Percentiles rank a stretch among this genome's conserved stretches.
Conservation (phyloP, 2,113 vertebrate genomes). For the Salvelinus fontinalis region DNA sequence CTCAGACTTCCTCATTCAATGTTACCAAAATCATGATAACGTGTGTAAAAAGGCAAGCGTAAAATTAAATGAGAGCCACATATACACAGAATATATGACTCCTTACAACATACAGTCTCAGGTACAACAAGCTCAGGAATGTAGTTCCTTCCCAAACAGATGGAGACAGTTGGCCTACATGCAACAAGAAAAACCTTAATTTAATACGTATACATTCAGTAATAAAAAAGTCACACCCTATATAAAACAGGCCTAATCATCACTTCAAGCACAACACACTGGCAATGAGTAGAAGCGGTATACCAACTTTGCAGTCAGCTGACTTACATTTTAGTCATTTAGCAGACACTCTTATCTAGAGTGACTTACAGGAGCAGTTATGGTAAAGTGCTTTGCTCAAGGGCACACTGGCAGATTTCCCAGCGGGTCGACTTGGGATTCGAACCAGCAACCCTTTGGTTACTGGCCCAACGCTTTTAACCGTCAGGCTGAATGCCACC, state of each 20-base stretch:
- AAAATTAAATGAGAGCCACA: conserved; percentile 46
- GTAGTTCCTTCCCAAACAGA: conserved; percentile 45
- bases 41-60: conserved; percentile 37
- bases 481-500: too few relatives aligned
- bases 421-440: too few relatives aligned
- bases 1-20: not conserved
- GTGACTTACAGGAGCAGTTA: too few relatives aligned
- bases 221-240: conserved; percentile 29
- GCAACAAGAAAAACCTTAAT: conserved; percentile 30
- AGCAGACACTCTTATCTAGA: too few relatives aligned
- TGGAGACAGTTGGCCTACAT: conserved; percentile 24
- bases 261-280: not conserved
- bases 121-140: conserved; percentile 37
- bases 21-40: not conserved
- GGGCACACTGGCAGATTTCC: too few relatives aligned
- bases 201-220: conserved; percentile 58
- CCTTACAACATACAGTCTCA: not conserved
- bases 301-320: too few relatives aligned
- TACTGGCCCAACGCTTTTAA: too few relatives aligned
- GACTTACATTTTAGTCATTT: too few relatives aligned
- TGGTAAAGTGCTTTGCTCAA: too few relatives aligned
- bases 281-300: not conserved
- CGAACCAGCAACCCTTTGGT: too few relatives aligned
- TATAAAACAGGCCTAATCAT: conserved; percentile 26
- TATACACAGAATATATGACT: conserved; percentile 18